Base-by-base conservation (phyloP, 2,888 invertebrate species). In the Pandemis heparana region DNA sequence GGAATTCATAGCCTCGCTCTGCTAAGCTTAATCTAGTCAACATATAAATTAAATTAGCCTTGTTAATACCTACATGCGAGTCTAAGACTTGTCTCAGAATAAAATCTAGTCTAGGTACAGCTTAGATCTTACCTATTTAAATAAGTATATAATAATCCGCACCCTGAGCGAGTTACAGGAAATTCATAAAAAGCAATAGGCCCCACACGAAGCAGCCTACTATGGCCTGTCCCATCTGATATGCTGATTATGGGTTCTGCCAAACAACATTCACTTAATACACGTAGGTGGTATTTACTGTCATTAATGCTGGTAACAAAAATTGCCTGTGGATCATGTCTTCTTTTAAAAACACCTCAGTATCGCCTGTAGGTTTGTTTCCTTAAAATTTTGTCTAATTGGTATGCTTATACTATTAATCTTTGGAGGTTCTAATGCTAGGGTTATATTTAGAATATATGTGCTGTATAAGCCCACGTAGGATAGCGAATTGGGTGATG, bases 211-310 rank as follows among this genome's bases (percentile, higher is more conserved):
- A 68, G 73, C 63, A 18, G 46, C 5, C 67, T 67, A 72, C 62
- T 72, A 41, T 72, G 38, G 67, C 41, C 41, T 70, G 59, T 64
- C 68, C 64, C 53, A 51, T 69, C 59, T 48, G 63, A 43, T 65
- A 66, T 39, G 41, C 39, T 74, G 69, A 74, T 74, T 65, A 74
- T 43, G n/a, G 74, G 69, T 16, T 74, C 43, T 51, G 61, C 64
- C 61, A 43, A 43, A 64, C 73, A 70, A 69, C 64, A 70, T 74
- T 73, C 73, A 73, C 68, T 73, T 73, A 69, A 56, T 48, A 64
- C 69, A 43, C 39, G 64, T 23, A 41, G 64, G 48, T 51, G 48
- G 64, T 68, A 69, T 73, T 73, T 73, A 73, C 74, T 74, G 74
- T 53, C 74, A 65, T 65, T 53, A 65, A 51, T 65, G n/a, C 38